Percentiles rank a stretch among this genome's conserved stretches.
Evolutionary conservation across 2,888 invertebrate genomes (phyloP).

Genomic region (Oscheius sp.): DNA sequence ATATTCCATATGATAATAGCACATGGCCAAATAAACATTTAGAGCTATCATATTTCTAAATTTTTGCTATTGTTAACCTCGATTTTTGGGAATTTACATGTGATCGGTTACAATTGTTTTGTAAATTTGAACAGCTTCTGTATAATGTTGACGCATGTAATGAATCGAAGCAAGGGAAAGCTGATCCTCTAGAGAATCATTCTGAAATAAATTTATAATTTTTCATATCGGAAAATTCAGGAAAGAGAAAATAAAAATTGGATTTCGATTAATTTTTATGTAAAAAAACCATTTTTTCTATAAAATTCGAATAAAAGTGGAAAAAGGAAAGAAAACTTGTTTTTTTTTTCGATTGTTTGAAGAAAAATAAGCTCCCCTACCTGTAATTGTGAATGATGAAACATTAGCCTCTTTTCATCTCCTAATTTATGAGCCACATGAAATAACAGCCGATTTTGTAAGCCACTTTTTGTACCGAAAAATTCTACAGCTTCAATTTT

Average conservation of each 20-base stretch:
- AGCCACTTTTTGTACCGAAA: constrained; percentile 72
- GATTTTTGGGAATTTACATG: constrained; percentile 79
- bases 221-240: background rate
- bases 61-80: constrained; percentile 2
- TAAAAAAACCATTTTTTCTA: background rate
- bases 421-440: constrained; percentile 92
- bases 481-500: background rate
- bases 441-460: constrained; percentile 86
- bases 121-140: constrained; percentile 98
- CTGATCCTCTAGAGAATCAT: constrained; percentile 90
- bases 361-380: constrained; percentile 21
- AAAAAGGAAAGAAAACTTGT: background rate
- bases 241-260: background rate
- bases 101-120: constrained; percentile 91
- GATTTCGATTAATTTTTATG: too few relatives aligned
- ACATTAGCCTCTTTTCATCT: constrained; percentile 87
- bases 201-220: constrained; percentile 4
- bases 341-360: background rate
- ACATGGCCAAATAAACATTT: constrained; percentile 95
- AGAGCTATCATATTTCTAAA: constrained; percentile 88
- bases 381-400: constrained; percentile 86
- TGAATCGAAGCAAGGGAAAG: constrained; percentile 94
- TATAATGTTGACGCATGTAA: constrained; percentile 93
- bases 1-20: constrained; percentile 97
- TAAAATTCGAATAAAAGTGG: background rate